Conservation (phyloP, 2,888 invertebrate genomes). For the Acronicta leporina region DNA sequence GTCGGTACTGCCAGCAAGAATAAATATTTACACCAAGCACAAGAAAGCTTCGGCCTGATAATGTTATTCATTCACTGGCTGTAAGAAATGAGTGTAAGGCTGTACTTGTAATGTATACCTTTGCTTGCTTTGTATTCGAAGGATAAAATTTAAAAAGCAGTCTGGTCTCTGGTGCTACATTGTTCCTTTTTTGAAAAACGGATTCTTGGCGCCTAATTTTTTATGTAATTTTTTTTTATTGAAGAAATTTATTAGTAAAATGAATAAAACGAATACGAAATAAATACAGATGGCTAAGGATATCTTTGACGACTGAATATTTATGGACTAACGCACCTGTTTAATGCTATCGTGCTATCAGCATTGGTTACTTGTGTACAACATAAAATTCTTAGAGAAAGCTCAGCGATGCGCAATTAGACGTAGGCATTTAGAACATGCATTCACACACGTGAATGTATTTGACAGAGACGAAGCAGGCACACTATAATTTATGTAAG, state of each 20-base stretch:
- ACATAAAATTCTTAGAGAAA: constrained; percentile 6
- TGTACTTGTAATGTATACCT: constrained; percentile 55
- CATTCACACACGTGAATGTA: constrained; percentile 7
- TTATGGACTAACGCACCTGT: background rate
- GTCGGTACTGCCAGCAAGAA: constrained; percentile 44
- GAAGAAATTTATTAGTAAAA: no score
- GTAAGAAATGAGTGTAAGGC: constrained; percentile 60
- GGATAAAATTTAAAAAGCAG: constrained; percentile 51
- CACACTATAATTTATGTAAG: constrained; percentile 10
- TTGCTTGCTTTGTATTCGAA: constrained; percentile 38
- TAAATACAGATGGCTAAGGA: no score
- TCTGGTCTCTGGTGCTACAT: constrained; percentile 30
- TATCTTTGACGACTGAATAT: background rate
- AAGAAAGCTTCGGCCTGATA: constrained; percentile 55
- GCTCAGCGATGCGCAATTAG: constrained; percentile 14
- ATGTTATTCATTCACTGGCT: constrained; percentile 59
- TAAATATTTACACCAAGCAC: constrained; percentile 58
- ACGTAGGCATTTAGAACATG: constrained; percentile 27
- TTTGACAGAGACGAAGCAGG: constrained; percentile 38
- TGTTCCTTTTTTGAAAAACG: constrained; percentile 4
- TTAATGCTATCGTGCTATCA: constrained; percentile 18
- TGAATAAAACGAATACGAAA: no score
- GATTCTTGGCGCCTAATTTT: constrained; percentile 5
- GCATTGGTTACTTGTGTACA: constrained; percentile 12
- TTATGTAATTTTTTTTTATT: constrained; percentile 1